Evolutionary conservation across 2,888 invertebrate genomes (phyloP).

Genomic region (Campoletis raptor): DNA sequence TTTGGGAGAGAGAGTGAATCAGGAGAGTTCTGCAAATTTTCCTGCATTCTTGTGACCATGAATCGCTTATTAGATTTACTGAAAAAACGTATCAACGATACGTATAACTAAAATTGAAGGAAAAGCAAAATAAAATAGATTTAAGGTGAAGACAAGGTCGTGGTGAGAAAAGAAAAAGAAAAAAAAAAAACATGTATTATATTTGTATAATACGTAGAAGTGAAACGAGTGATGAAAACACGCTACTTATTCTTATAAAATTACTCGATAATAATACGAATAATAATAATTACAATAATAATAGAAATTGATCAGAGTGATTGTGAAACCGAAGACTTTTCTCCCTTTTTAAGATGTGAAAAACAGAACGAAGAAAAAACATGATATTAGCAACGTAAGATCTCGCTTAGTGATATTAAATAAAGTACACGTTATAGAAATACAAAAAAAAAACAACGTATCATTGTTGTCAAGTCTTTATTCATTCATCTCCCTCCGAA

Average conservation of each 20-base stretch:
- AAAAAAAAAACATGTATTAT: conserved; percentile 69
- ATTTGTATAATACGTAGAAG: conserved; percentile 72
- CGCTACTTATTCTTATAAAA: conserved; percentile 73
- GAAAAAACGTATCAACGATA: conserved; percentile 11
- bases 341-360: conserved; percentile 70
- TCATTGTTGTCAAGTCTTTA: conserved; percentile 37
- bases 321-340: conserved; percentile 67
- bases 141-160: conserved; percentile 39
- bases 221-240: conserved; percentile 63
- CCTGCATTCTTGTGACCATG: conserved; percentile 47
- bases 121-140: conserved; percentile 19
- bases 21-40: conserved; percentile 35
- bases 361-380: conserved; percentile 60
- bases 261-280: conserved; percentile 46
- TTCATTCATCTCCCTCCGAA: conserved; percentile 31
- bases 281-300: conserved; percentile 41
- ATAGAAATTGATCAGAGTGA: conserved; percentile 59
- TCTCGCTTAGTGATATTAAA: conserved; percentile 70
- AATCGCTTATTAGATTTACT: conserved; percentile 46
- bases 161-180: conserved; percentile 15
- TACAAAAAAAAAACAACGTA: conserved; percentile 10
- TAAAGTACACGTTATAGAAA: conserved; percentile 43
- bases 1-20: neutral
- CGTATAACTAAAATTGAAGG: conserved; percentile 14
- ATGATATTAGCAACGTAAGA: conserved; percentile 52